These are phyloP conservation scores for Pogonomyrmex californicus DNA, from an alignment of 1,140 invertebrate genomes.

Conservation along the genomic window DNA sequence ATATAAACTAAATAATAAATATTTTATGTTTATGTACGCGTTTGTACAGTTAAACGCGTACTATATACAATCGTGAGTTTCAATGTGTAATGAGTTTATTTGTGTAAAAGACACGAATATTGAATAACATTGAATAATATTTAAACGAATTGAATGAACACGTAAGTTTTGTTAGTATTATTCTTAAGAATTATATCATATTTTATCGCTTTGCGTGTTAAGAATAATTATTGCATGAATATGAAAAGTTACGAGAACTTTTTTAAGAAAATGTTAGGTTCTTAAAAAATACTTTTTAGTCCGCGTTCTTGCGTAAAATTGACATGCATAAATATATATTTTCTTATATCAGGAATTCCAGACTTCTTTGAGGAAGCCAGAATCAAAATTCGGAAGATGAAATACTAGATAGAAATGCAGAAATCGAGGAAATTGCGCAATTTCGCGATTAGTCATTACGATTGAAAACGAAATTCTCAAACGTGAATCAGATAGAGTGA, in stretches of 20 bases:
- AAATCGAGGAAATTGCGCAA: neutral
- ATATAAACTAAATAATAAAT: neutral
- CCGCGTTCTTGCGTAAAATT: neutral
- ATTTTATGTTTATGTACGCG: neutral
- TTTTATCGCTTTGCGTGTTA: neutral
- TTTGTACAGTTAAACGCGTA: neutral
- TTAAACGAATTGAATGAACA: neutral
- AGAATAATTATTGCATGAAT: neutral
- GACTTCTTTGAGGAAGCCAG: neutral
- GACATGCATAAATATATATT: neutral
- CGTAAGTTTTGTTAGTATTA: neutral
- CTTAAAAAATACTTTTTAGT: neutral
- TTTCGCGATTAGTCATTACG: neutral
- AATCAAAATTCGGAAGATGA: neutral
- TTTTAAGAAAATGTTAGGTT: neutral
- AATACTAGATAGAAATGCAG: neutral
- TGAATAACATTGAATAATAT: neutral
- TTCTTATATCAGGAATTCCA: neutral
- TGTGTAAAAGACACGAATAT: neutral
- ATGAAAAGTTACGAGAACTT: no score
- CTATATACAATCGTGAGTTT: neutral
- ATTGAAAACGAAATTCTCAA: neutral
- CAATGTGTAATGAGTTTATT: neutral
- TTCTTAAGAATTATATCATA: neutral
- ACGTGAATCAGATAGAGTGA: neutral